Conservation (phyloP, 1,140 invertebrate genomes). For the Phymastichus coffea region DNA sequence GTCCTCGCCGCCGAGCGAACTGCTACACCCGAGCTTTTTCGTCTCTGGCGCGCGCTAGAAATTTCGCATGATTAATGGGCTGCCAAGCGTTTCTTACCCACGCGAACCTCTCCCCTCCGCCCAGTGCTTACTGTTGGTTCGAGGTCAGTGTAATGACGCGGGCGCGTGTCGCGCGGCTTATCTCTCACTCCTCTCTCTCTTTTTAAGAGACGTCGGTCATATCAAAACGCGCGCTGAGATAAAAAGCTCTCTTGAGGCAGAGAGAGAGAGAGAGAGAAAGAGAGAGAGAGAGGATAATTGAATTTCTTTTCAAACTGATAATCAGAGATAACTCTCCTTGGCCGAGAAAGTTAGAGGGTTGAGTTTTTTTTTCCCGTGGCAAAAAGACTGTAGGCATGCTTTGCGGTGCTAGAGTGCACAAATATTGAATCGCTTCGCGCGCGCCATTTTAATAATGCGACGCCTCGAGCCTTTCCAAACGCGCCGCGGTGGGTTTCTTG, state of each 20-base stretch:
- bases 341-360: background rate
- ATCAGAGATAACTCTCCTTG: slow-evolving; percentile 1
- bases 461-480: background rate
- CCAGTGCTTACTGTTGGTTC: no score
- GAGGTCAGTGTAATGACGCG: no score
- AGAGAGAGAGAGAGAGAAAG: background rate
- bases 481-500: no score
- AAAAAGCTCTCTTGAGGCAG: background rate
- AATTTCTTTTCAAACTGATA: slow-evolving; percentile 23
- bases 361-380: background rate
- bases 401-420: background rate
- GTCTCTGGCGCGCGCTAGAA: no score
- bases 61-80: background rate
- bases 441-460: no score
- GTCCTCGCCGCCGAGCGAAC: background rate
- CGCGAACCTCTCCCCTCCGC: no score
- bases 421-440: slow-evolving; percentile 15
- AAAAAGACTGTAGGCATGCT: background rate
- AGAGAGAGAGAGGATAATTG: background rate
- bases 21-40: no score
- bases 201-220: background rate
- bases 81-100: background rate
- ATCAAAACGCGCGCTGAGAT: no score
- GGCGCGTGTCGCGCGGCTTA: background rate
- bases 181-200: background rate